Evolutionary conservation across 2,888 invertebrate genomes (phyloP).

Genomic region (Mactromeris polynyma): DNA sequence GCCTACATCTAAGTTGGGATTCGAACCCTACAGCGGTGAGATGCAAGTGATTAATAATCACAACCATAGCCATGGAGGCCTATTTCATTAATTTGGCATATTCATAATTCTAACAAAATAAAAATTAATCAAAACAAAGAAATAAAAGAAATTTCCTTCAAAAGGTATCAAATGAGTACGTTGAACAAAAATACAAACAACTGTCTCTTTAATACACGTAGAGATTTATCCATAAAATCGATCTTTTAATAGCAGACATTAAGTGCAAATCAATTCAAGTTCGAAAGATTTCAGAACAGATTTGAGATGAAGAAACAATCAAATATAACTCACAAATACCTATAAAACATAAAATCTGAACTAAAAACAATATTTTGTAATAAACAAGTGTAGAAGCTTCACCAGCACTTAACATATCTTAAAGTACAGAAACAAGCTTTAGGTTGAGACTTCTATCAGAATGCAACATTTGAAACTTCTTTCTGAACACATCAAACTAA

Average conservation of each 20-base stretch:
- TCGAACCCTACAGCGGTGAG: too few species aligned
- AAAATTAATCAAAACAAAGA: too few species aligned
- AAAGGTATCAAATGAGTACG: too few species aligned
- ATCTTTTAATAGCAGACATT: not conserved
- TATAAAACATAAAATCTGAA: not conserved
- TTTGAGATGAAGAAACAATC: not conserved
- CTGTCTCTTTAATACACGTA: too few species aligned
- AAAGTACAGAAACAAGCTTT: not conserved
- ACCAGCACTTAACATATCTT: not conserved
- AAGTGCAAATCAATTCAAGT: not conserved
- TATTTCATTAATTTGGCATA: too few species aligned
- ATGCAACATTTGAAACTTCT: not conserved
- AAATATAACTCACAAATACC: not conserved
- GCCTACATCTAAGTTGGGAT: too few species aligned
- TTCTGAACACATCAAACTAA: not conserved
- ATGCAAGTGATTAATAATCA: too few species aligned
- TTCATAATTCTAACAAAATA: too few species aligned
- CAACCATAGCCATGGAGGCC: too few species aligned
- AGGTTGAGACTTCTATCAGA: not conserved
- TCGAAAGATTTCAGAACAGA: not conserved
- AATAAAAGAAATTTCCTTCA: too few species aligned
- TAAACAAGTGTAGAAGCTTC: not conserved
- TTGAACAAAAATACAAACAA: too few species aligned
- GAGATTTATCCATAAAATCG: not conserved
- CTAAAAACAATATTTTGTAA: not conserved